Evolutionary conservation across 2,797 vertebrate genomes (phyloP), one percentile per base, ranked within the genome.

Genomic region (Sphenopsis melanotis): DNA sequence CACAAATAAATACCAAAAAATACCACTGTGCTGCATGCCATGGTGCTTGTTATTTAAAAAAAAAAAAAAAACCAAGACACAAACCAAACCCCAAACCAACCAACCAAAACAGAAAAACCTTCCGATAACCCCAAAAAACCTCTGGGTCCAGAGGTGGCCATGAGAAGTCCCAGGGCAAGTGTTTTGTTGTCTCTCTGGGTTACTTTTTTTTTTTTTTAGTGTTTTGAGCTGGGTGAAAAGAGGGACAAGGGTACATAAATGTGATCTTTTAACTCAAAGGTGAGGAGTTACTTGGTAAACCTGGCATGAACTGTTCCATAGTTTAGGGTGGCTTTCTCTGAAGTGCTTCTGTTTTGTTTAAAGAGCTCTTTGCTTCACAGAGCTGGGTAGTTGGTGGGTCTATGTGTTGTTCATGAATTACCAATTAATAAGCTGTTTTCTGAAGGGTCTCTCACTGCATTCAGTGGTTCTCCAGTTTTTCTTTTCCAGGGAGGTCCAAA

Each of bases 391-490:
- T 3, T 3, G 3, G 4, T 59, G 63, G 15, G 9, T 71, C 36
- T 0, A 0, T 9, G 15, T 5, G 9, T 32, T 5, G 1, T 42
- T 39, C 20, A 2, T 24, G 5, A 52, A 22, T 79, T 22, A 22
- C 29, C 41, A 37, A 9, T 9, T 65, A 32, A 44, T 5, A 4
- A 7, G 61, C 0, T 2, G 11, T 89, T 42, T 61, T 74, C 26
- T 63, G 49, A 53, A 20, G 14, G 5, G 9, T 55, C 7, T 66
- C 17, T 60, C 5, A 13, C 24, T 9, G 4, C 21, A 16, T 41
- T 66, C n/a, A 37, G 27, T 46, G 34, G 23, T 57, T 71, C 41
- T 69, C 26, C 32, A 55, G 14, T 14, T 85, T 42, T 63, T 20
- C 14, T 68, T 37, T 32, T 74, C n/a, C 37, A 41, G 9, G 2